Conservation (phyloP, 2,888 invertebrate species). For the Polyommatus icarus region DNA sequence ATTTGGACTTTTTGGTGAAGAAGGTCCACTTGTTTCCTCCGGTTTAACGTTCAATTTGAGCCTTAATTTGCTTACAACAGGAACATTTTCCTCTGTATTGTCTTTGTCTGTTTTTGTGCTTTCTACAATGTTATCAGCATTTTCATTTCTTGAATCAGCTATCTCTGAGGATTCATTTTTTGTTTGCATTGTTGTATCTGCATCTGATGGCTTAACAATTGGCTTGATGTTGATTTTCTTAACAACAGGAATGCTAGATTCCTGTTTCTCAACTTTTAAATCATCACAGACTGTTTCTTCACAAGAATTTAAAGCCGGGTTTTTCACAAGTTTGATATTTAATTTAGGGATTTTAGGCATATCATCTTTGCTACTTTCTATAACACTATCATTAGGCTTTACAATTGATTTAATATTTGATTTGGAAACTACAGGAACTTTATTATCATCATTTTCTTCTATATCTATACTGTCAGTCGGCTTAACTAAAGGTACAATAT, state of each 20-base stretch:
- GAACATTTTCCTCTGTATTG: conserved; percentile 58
- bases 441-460: conserved; percentile 58
- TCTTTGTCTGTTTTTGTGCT: conserved; percentile 46
- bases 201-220: conserved; percentile 73
- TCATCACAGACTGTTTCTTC: conserved; percentile 74
- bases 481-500: conserved; percentile 74
- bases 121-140: conserved; percentile 58
- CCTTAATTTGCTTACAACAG: conserved; percentile 68
- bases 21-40: conserved; percentile 55
- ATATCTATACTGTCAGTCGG: conserved; percentile 60
- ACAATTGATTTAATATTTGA: conserved; percentile 78
- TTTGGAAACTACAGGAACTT: conserved; percentile 78
- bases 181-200: conserved; percentile 63
- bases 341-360: conserved; percentile 77
- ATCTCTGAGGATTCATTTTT: conserved; percentile 74
- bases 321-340: conserved; percentile 78
- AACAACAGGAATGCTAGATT: conserved; percentile 72
- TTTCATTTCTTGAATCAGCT: conserved; percentile 74
- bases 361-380: conserved; percentile 70
- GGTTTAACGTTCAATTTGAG: conserved; percentile 70
- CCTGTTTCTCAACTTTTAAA: conserved; percentile 62
- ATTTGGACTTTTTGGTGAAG: conserved; percentile 68
- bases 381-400: conserved; percentile 72
- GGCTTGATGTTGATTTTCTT: conserved; percentile 80
- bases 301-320: conserved; percentile 66